Evolutionary conservation across 1,140 invertebrate species (phyloP).

Genomic region (Panulirus ornatus): DNA sequence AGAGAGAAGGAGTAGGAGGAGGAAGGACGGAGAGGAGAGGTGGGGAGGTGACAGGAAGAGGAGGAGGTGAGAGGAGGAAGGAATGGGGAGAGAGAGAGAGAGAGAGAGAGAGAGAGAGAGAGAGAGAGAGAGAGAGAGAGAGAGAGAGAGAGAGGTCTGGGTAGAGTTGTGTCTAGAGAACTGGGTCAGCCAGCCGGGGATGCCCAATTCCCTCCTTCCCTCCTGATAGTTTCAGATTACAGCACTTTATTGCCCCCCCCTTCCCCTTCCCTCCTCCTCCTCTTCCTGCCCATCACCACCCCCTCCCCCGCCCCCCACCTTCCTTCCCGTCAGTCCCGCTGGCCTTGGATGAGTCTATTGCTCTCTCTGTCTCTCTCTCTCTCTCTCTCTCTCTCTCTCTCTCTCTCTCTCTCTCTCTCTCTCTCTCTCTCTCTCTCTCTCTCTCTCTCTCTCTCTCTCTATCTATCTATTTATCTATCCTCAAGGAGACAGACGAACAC

Average conservation of each 20-base stretch:
- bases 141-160: not conserved
- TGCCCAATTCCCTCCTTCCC: not conserved
- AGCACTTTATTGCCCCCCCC: constrained; percentile 2
- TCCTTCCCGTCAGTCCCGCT: not conserved
- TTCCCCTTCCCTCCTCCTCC: not conserved
- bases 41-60: not conserved
- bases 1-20: not conserved
- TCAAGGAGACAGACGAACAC: no score
- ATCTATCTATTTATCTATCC: constrained; percentile 2
- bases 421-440: constrained; percentile 24
- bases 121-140: not conserved
- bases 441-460: constrained; percentile 40
- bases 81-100: not conserved
- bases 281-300: not conserved
- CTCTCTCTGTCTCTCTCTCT: constrained; percentile 2
- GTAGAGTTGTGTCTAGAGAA: not conserved
- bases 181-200: not conserved
- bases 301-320: not conserved
- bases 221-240: not conserved
- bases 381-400: constrained; percentile 9
- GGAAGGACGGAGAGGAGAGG: not conserved
- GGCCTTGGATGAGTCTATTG: not conserved
- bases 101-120: constrained; percentile 12
- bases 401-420: not conserved
- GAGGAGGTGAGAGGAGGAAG: no score